Conservation (phyloP, 1,140 invertebrate genomes). For the Megathymus violae region DNA sequence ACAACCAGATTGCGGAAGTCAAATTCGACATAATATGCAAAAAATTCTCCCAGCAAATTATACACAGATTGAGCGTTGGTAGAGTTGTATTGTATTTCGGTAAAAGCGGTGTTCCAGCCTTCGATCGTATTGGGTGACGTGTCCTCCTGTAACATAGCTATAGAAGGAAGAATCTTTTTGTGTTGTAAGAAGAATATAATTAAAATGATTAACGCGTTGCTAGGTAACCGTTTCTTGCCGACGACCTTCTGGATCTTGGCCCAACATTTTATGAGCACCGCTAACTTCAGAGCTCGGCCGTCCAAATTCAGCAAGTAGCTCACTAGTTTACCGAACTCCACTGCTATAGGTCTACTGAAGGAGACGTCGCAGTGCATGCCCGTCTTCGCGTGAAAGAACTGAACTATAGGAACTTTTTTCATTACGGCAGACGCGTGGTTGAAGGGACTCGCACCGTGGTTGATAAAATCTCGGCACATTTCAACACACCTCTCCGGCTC, state of each 20-base stretch:
- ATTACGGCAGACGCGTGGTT: slow-evolving; percentile 79
- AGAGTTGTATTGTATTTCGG: not conserved
- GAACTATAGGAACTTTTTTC: slow-evolving; percentile 88
- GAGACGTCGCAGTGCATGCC: slow-evolving; percentile 87
- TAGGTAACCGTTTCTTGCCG: slow-evolving; percentile 80
- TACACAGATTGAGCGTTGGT: slow-evolving; percentile 51
- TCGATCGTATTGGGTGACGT: slow-evolving; percentile 36
- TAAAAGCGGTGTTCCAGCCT: slow-evolving; percentile 58
- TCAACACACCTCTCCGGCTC: slow-evolving; percentile 36
- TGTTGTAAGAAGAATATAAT: slow-evolving; percentile 87
- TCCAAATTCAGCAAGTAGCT: slow-evolving; percentile 83
- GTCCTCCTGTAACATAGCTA: slow-evolving; percentile 48
- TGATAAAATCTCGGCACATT: slow-evolving; percentile 71
- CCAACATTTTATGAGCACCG: slow-evolving; percentile 88
- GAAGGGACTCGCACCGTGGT: slow-evolving; percentile 66
- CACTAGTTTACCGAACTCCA: slow-evolving; percentile 86
- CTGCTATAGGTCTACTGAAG: slow-evolving; percentile 85
- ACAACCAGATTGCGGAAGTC: slow-evolving; percentile 81
- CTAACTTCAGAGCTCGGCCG: slow-evolving; percentile 77
- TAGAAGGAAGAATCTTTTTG: slow-evolving; percentile 56
- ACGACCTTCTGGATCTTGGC: slow-evolving; percentile 84
- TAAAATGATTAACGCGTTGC: slow-evolving; percentile 85
- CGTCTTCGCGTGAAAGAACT: slow-evolving; percentile 84
- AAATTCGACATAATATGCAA: slow-evolving; percentile 84
- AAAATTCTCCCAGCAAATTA: slow-evolving; percentile 85